Evolutionary conservation across 2,113 vertebrate species (phyloP).

Genomic region (Antidorcas marsupialis): DNA sequence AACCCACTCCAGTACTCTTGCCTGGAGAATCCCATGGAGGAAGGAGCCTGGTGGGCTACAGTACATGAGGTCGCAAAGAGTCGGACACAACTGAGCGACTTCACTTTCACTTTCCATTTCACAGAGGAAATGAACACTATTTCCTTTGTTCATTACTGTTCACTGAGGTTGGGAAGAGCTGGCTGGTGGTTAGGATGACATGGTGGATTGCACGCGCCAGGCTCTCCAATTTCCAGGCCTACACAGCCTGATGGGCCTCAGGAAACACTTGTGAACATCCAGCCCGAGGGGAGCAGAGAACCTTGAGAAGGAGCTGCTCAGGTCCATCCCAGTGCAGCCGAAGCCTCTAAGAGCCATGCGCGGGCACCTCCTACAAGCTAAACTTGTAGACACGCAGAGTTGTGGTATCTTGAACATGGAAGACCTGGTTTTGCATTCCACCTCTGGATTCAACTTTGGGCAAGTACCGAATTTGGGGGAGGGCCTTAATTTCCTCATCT

Average conservation of each 20-base stretch:
- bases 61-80: too few species aligned
- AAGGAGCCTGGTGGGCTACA: too few species aligned
- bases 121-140: background rate
- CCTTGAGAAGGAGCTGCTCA: background rate
- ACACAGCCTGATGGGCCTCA: background rate
- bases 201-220: fast-evolving
- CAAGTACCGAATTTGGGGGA: background rate
- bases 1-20: too few species aligned
- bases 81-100: too few species aligned
- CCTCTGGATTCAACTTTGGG: background rate
- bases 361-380: too few species aligned
- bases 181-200: background rate
- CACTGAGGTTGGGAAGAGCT: background rate
- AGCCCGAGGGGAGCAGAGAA: background rate
- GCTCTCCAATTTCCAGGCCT: background rate
- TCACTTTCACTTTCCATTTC: background rate
- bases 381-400: background rate
- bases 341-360: fast-evolving
- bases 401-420: background rate
- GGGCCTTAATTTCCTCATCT: background rate
- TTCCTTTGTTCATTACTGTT: background rate
- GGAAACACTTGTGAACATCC: background rate
- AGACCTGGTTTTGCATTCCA: background rate
- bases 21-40: too few species aligned
- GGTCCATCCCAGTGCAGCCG: background rate